Evolutionary conservation across 2,113 vertebrate species (phyloP).

Genomic region (Tor tambroides): DNA sequence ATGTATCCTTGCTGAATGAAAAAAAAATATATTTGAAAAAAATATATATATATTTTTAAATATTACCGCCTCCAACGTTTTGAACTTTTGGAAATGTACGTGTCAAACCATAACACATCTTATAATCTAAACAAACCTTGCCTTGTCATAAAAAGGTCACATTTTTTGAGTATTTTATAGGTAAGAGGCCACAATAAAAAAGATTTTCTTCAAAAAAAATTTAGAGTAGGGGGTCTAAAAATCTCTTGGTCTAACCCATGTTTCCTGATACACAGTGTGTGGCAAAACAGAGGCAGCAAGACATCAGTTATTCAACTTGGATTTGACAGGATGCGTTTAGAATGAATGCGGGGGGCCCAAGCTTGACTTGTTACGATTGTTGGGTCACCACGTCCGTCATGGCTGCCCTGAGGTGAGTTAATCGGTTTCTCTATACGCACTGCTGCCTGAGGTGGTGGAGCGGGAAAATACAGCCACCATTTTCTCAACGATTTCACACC

Average conservation of each 20-base stretch:
- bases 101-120: too few relatives aligned
- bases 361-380: constrained; percentile 56
- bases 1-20: not conserved
- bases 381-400: constrained; percentile 43
- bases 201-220: not conserved
- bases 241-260: constrained; percentile 13
- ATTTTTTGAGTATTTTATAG: not conserved
- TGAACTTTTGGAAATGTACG: too few relatives aligned
- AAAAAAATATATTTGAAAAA: too few relatives aligned
- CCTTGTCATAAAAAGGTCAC: too few relatives aligned
- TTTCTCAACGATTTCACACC: constrained; percentile 49
- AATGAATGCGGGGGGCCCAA: constrained; percentile 38
- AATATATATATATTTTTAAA: too few relatives aligned
- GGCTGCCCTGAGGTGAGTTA: constrained; percentile 47
- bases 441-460: constrained; percentile 10
- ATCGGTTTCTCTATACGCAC: constrained; percentile 47
- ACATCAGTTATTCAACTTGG: constrained; percentile 58
- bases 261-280: constrained; percentile 47
- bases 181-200: not conserved
- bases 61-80: too few relatives aligned
- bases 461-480: not conserved
- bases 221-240: not conserved
- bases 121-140: too few relatives aligned
- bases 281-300: constrained; percentile 55
- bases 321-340: constrained; percentile 51